These are phyloP conservation scores for Thoracochromis brauschi DNA, from an alignment of 2,113 vertebrate species.

Conservation along the genomic window DNA sequence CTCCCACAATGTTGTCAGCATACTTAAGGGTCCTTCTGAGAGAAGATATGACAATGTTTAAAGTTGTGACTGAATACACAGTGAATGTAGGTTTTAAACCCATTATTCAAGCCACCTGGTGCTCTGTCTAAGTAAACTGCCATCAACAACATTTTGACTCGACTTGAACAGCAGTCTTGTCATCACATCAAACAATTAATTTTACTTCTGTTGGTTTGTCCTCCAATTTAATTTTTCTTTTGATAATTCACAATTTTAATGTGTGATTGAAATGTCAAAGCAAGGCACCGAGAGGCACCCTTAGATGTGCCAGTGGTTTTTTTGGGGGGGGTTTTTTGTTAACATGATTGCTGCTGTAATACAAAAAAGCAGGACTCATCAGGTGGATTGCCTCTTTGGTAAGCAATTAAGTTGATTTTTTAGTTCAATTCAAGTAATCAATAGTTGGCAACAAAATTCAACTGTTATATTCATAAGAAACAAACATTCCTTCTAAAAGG, in stretches of 20 bases:
- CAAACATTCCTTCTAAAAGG: neutral
- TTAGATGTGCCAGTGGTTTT: neutral
- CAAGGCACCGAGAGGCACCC: neutral
- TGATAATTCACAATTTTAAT: neutral
- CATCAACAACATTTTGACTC: neutral
- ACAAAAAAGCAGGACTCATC: neutral
- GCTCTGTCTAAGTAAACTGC: neutral
- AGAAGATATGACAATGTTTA: neutral
- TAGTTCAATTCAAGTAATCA: neutral
- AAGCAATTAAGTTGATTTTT: neutral
- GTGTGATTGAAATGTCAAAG: neutral
- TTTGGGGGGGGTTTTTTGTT: rapidly evolving
- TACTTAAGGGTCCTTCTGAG: neutral
- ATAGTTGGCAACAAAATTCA: neutral
- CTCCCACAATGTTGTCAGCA: neutral
- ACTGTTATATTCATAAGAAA: neutral
- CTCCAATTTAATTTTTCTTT: neutral
- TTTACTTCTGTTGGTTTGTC: neutral
- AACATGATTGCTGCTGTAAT: neutral
- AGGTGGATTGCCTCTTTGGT: neutral
- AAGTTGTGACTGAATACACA: neutral
- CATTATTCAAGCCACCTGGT: neutral
- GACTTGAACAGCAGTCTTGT: neutral
- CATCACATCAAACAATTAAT: neutral
- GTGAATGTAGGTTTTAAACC: neutral